Conservation (phyloP, 2,113 vertebrate genomes). For the Cebidichthys violaceus region DNA sequence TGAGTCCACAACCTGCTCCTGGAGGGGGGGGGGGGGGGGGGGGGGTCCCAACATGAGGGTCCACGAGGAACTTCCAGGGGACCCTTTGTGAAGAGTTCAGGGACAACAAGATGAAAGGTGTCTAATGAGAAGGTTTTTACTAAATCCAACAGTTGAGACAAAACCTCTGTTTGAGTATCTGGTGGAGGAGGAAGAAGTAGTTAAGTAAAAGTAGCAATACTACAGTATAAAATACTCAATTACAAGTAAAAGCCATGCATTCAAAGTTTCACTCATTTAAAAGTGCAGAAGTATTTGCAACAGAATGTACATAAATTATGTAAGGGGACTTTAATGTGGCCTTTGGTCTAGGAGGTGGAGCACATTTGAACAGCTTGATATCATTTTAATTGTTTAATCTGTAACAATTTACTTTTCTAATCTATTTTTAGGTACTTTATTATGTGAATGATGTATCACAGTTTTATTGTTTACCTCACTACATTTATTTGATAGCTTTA, state of each 20-base stretch:
- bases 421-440: no score
- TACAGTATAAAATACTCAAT: not conserved
- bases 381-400: no score
- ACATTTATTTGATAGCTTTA: no score
- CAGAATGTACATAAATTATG: no score
- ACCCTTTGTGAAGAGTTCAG: conserved; percentile 4
- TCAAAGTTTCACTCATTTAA: no score
- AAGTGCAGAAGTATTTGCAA: no score
- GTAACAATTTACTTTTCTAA: no score
- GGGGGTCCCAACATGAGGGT: not conserved
- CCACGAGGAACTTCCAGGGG: not conserved
- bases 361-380: no score
- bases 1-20: not conserved
- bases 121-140: not conserved
- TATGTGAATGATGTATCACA: no score
- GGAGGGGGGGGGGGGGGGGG: not conserved
- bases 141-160: not conserved
- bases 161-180: not conserved
- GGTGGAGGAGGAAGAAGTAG: not conserved
- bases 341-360: no score
- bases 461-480: no score
- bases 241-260: not conserved
- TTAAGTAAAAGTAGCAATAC: not conserved
- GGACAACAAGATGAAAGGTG: not conserved
- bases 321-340: no score